These are phyloP conservation scores for Haemorhous mexicanus DNA, from an alignment of 2,113 vertebrate species.

Conservation along the genomic window DNA sequence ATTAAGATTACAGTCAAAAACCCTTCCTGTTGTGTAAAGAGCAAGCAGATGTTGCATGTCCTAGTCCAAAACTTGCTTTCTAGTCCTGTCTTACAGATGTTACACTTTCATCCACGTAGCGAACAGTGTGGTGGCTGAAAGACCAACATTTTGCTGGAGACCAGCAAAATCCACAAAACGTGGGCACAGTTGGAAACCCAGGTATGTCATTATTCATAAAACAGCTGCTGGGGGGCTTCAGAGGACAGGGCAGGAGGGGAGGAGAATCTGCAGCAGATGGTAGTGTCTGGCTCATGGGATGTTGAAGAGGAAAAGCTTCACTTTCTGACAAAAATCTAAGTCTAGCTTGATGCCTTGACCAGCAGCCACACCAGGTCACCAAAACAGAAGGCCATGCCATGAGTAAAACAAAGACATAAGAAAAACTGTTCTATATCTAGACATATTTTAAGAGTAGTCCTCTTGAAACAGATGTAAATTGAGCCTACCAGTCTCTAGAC, in stretches of 20 bases:
- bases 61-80: not conserved
- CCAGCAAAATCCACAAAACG: not conserved
- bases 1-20: not conserved
- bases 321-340: not conserved
- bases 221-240: not conserved
- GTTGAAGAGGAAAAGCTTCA: not conserved
- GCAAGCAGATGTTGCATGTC: not conserved
- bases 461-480: not conserved
- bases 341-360: not conserved
- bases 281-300: not conserved
- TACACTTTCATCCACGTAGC: rapidly evolving
- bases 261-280: not conserved
- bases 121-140: not conserved
- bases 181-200: not conserved
- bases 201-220: not conserved
- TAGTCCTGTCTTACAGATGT: not conserved
- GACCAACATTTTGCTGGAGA: not conserved
- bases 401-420: rapidly evolving
- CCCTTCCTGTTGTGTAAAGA: not conserved
- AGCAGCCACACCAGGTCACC: not conserved
- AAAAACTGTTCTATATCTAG: rapidly evolving
- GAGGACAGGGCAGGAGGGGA: not conserved
- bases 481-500: not conserved
- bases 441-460: not conserved
- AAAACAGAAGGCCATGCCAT: not conserved